Conservation (phyloP, 1,140 invertebrate species). For the Bombus vancouverensis region DNA sequence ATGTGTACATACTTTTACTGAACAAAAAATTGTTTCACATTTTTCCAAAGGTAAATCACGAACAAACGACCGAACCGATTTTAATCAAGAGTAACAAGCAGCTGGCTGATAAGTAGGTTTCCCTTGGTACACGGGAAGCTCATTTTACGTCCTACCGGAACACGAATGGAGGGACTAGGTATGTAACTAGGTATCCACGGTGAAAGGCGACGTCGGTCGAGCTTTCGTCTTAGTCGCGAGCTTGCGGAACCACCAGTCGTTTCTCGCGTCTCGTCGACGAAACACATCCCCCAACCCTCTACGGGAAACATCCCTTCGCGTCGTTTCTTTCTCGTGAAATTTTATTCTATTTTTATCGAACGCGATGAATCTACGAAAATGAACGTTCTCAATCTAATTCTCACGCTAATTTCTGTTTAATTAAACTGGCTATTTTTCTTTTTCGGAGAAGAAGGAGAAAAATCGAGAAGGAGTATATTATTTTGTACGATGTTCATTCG, state of each 20-base stretch:
- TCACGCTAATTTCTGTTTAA: too few relatives aligned
- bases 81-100: constrained; percentile 35
- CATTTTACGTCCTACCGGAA: constrained; percentile 43
- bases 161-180: constrained; percentile 9
- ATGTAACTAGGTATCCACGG: not conserved
- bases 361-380: too few relatives aligned
- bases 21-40: too few relatives aligned
- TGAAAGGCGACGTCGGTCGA: constrained; percentile 43
- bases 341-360: too few relatives aligned
- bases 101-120: constrained; percentile 8
- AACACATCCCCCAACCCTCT: constrained; percentile 16
- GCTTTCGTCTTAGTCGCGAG: constrained; percentile 52
- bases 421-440: too few relatives aligned
- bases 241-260: constrained; percentile 57
- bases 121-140: constrained; percentile 30
- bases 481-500: too few relatives aligned
- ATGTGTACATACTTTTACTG: too few relatives aligned
- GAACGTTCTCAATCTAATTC: too few relatives aligned
- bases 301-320: not conserved
- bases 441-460: too few relatives aligned
- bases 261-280: constrained; percentile 44
- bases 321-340: too few relatives aligned
- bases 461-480: too few relatives aligned
- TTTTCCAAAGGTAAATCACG: not conserved
- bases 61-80: not conserved